Evolutionary conservation across 1,140 invertebrate genomes (phyloP).

Genomic region (Drosophila biarmipes): DNA sequence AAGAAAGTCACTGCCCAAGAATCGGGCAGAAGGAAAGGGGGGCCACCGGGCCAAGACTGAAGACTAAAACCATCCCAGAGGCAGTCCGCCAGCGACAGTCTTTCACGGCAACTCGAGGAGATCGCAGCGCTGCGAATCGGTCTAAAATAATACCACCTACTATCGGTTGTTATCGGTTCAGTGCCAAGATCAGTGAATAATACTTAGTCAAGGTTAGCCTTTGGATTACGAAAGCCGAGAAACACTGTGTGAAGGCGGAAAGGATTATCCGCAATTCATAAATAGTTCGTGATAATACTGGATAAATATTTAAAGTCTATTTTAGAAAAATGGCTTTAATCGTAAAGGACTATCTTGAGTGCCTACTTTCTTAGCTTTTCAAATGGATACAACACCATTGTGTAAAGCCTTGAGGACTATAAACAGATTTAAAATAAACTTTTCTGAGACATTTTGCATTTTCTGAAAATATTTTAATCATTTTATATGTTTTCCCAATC

Average conservation of each 20-base stretch:
- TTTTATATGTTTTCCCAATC: too few relatives aligned
- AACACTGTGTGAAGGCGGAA: slow-evolving; percentile 9
- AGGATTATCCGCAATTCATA: slow-evolving; percentile 7
- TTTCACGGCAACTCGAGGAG: slow-evolving; percentile 71
- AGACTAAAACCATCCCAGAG: slow-evolving; percentile 76
- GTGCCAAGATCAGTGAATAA: slow-evolving; percentile 27
- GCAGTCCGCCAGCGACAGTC: slow-evolving; percentile 75
- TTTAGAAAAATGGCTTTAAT: background rate
- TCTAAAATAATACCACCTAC: slow-evolving; percentile 23
- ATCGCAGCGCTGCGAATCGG: slow-evolving; percentile 56
- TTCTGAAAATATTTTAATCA: too few relatives aligned
- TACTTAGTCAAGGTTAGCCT: slow-evolving; percentile 53
- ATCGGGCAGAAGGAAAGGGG: slow-evolving; percentile 42
- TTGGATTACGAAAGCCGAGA: slow-evolving; percentile 23
- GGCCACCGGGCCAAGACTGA: slow-evolving; percentile 21
- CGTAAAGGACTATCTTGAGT: background rate
- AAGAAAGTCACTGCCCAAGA: slow-evolving; percentile 67
- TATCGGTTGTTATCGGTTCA: slow-evolving; percentile 57
- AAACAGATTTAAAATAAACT: background rate
- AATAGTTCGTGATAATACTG: background rate
- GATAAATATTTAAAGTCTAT: background rate
- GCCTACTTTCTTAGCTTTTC: background rate
- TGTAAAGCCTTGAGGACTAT: background rate
- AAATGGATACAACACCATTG: background rate
- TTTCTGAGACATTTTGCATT: background rate